Evolutionary conservation across 2,888 invertebrate species (phyloP).

Genomic region (Mesodorylaimus sp.): DNA sequence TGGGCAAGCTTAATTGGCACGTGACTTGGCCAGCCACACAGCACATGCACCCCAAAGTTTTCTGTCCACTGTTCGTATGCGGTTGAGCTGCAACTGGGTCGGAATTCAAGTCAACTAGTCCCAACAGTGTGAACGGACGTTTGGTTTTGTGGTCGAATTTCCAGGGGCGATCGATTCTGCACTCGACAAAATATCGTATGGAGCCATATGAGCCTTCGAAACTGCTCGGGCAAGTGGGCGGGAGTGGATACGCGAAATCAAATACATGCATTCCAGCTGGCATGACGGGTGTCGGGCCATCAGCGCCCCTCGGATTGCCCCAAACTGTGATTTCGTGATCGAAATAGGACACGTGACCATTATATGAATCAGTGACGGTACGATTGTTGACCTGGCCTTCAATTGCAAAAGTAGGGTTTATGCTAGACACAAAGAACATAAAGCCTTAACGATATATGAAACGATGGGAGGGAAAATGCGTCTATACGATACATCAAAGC

Average conservation of each 20-base stretch:
- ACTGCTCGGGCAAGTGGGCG: background rate
- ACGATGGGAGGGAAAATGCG: no score
- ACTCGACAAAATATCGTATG: conserved; percentile 3
- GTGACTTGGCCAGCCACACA: background rate
- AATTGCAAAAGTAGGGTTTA: no score
- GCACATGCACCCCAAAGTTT: background rate
- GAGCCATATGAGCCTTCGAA: background rate
- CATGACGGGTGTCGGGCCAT: background rate
- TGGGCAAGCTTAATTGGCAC: background rate
- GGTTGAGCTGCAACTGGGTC: background rate
- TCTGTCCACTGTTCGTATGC: background rate
- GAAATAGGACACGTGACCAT: background rate
- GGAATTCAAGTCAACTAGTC: background rate
- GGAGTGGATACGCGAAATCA: background rate
- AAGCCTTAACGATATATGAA: no score
- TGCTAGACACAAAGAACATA: no score
- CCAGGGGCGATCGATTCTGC: conserved; percentile 1
- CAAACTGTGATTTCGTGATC: background rate
- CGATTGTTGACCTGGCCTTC: no score
- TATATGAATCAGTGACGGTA: background rate
- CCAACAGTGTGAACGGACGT: background rate
- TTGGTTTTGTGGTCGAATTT: background rate
- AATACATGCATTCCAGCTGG: background rate
- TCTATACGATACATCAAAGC: no score
- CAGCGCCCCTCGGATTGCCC: background rate